Base-by-base conservation (phyloP, 2,113 vertebrate species). In the Alouatta palliata region DNA sequence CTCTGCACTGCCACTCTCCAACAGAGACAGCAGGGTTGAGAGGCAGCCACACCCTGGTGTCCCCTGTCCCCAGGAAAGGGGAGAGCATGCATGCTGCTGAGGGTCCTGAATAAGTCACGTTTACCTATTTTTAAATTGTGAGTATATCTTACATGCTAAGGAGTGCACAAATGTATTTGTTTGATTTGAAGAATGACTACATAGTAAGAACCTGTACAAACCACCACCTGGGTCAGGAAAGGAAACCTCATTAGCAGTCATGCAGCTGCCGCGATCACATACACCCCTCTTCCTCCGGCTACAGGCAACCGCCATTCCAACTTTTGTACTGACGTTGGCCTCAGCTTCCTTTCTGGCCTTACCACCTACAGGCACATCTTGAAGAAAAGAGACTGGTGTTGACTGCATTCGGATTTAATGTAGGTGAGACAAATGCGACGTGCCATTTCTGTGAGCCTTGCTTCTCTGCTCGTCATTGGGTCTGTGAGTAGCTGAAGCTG, bases 41-140 rank as follows among this genome's bases (percentile, higher is more conserved):
- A 76, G 27, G 16, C 17, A 12, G 45, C 82, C 43, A 58, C 19
- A 45, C 8, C 19, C 35, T n/a, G 32, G 9, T 16, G 19, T 2
- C 56, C 25, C n/a, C 3, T 13, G 1, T 17, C 54, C 37, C 32
- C 14, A 2, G 10, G 32, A 87, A 47, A 12, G 20, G 19, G 4
- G 3, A 81, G 19, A 75, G 21, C 0, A 6, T 25, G 30, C 4
- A 7, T 16, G 3, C 0, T 8, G 49, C 76, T 56, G 64, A 77
- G 10, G 52, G 16, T 40, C 35, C 30, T 43, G 8, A 77, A 30
- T 64, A 70, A 87, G 90, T 47, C 14, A 16, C 0, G 6, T 45
- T 40, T 68, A 8, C 71, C 75, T 64, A 40, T 84, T 94, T 91
- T 47, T 45, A 27, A 27, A 35, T 7, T n/a, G 32, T 68, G 66